Conservation (phyloP, 2,797 vertebrate genomes). For the Halcyon badia region DNA sequence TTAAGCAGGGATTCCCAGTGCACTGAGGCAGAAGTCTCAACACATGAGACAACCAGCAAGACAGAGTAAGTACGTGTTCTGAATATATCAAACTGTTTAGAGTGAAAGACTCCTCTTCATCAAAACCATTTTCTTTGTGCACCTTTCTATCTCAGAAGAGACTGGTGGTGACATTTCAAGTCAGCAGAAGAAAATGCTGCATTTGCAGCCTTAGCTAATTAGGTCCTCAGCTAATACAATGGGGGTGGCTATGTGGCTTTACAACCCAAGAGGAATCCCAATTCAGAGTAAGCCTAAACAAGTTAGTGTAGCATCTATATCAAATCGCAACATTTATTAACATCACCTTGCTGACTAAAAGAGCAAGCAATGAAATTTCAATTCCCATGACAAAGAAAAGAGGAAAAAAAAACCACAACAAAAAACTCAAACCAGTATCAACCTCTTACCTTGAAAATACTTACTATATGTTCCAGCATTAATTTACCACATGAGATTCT, state of each 20-base stretch:
- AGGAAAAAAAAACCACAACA: neutral
- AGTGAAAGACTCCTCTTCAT: neutral
- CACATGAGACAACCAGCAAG: neutral
- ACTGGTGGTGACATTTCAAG: neutral
- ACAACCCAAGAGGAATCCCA: neutral
- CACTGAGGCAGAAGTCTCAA: neutral
- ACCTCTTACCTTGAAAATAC: conserved; percentile 25
- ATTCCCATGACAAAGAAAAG: neutral
- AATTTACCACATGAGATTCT: neutral
- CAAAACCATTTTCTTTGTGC: neutral
- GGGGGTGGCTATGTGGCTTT: neutral
- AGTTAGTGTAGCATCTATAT: neutral
- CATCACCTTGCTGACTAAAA: neutral
- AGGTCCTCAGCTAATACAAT: neutral
- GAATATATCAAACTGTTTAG: neutral
- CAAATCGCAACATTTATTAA: neutral
- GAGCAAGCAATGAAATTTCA: neutral
- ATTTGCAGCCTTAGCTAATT: neutral
- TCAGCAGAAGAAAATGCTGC: neutral
- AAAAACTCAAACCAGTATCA: neutral
- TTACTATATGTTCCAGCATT: neutral
- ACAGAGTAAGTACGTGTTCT: neutral
- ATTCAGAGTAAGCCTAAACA: neutral
- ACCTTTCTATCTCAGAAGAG: neutral
- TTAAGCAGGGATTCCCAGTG: neutral